Evolutionary conservation across 2,113 vertebrate genomes (phyloP).

Genomic region (Channa maculata): DNA sequence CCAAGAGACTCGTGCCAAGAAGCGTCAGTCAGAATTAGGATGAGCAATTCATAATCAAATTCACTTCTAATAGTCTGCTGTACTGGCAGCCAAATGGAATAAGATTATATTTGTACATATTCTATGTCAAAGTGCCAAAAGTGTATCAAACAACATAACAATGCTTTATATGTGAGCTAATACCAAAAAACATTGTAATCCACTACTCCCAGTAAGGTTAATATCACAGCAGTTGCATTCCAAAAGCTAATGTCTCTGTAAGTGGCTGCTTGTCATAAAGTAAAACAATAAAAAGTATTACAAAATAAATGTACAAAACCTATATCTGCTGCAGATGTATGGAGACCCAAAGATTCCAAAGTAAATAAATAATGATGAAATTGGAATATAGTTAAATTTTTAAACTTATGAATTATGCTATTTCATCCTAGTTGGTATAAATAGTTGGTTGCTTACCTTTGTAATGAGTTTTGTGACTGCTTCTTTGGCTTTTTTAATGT

Average conservation of each 20-base stretch:
- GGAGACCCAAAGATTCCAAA: no score
- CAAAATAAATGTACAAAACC: no score
- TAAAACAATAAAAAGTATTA: no score
- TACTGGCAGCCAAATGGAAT: constrained; percentile 49
- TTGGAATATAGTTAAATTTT: no score
- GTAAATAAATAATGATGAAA: no score
- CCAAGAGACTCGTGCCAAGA: constrained; percentile 49
- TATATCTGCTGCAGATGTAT: no score
- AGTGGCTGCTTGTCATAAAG: no score
- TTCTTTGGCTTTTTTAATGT: constrained; percentile 33
- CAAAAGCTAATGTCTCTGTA: no score
- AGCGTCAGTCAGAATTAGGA: constrained; percentile 63
- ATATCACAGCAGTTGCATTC: no score
- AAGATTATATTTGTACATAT: constrained; percentile 35
- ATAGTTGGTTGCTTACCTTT: constrained; percentile 69
- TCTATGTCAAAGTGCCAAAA: constrained; percentile 33
- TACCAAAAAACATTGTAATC: neutral
- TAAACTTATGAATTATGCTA: no score
- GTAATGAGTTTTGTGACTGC: constrained; percentile 61
- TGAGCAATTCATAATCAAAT: constrained; percentile 68
- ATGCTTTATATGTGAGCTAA: constrained; percentile 14
- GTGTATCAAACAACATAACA: constrained; percentile 32
- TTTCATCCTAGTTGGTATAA: neutral
- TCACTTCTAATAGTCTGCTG: constrained; percentile 53
- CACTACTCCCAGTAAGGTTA: neutral